A percentile compares a stretch with the other conserved stretches of the same genome.
phyloP scores from a whole-genome alignment of 2,888 invertebrate genomes.

The Andricus curvator region DNA sequence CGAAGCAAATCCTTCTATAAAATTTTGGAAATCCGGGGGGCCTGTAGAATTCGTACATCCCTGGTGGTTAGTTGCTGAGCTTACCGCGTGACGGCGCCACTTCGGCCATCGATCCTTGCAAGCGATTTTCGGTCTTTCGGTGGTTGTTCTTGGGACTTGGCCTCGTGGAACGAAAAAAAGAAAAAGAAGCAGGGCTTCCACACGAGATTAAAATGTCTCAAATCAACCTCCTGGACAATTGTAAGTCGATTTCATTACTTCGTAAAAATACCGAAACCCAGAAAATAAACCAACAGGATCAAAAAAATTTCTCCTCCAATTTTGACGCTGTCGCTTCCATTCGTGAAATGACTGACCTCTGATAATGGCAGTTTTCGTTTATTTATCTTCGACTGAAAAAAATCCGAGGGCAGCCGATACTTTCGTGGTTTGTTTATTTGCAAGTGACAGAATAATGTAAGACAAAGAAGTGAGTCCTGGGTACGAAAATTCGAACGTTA shows the following conservation, averaged over 20 bases:
- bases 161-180: neutral
- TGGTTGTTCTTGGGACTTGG: neutral
- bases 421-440: slow-evolving; percentile 29
- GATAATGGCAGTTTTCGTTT: slow-evolving; percentile 35
- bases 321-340: slow-evolving; percentile 11
- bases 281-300: neutral
- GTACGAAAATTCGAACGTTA: neutral
- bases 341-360: slow-evolving; percentile 12
- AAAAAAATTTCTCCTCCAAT: neutral
- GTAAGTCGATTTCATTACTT: slow-evolving; percentile 8
- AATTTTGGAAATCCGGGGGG: neutral
- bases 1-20: neutral
- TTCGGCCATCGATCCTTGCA: neutral
- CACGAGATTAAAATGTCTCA: slow-evolving; percentile 18
- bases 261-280: neutral
- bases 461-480: neutral
- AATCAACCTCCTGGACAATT: neutral
- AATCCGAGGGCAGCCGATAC: slow-evolving; percentile 6
- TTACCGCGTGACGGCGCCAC: neutral
- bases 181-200: neutral
- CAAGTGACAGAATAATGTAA: neutral
- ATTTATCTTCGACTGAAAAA: slow-evolving; percentile 6
- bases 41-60: neutral
- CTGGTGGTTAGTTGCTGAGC: neutral
- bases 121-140: neutral